phyloP scores from a whole-genome alignment of 1,140 invertebrate genomes.

The Agraylea sexmaculata region DNA sequence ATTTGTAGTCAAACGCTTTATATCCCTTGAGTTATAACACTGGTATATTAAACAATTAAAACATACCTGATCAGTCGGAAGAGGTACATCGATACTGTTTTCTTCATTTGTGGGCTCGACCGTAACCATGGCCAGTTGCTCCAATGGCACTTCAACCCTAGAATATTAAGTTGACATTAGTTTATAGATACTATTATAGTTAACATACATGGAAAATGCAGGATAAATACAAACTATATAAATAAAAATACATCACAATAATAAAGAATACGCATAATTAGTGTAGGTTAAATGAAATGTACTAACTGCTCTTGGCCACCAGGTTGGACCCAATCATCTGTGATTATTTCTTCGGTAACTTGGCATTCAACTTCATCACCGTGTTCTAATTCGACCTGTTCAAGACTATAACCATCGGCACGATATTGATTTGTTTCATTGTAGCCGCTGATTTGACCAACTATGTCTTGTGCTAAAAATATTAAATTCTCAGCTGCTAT shows the following conservation, averaged over 20 bases:
- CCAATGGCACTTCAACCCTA: slow-evolving; percentile 53
- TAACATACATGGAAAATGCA: background rate
- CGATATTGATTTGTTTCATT: slow-evolving; percentile 28
- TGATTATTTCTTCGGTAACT: slow-evolving; percentile 65
- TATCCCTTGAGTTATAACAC: too few species aligned
- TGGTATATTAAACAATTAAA: too few species aligned
- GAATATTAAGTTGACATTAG: slow-evolving; percentile 17
- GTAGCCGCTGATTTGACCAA: slow-evolving; percentile 25
- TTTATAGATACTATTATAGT: background rate
- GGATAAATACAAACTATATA: background rate
- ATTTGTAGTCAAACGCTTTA: too few species aligned
- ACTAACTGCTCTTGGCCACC: slow-evolving; percentile 59
- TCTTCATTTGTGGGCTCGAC: slow-evolving; percentile 46
- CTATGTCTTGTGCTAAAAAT: slow-evolving; percentile 44
- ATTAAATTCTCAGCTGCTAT: slow-evolving; percentile 51
- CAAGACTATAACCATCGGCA: slow-evolving; percentile 22
- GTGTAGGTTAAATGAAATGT: too few species aligned
- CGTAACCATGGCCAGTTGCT: slow-evolving; percentile 41
- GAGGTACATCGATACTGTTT: slow-evolving; percentile 60
- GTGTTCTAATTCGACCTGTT: slow-evolving; percentile 35
- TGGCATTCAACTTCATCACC: slow-evolving; percentile 49
- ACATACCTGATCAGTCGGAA: slow-evolving; percentile 60
- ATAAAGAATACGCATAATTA: background rate
- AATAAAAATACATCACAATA: background rate
- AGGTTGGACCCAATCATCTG: slow-evolving; percentile 61